phyloP scores from a whole-genome alignment of 2,888 invertebrate genomes.

The Sarcophaga subvicina region DNA sequence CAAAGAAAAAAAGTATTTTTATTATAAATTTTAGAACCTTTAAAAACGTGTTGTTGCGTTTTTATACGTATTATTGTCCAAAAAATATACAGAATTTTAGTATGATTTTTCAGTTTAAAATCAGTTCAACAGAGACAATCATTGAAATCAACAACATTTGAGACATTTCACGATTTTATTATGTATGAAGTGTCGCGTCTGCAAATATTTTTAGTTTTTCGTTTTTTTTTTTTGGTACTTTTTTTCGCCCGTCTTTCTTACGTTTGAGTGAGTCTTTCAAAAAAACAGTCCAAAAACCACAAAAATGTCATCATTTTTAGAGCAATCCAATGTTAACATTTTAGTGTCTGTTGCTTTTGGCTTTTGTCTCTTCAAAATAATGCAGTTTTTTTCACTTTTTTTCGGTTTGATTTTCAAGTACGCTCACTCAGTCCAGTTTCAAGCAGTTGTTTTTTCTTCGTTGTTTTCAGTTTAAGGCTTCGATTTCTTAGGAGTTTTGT shows the following conservation, averaged over 20 bases:
- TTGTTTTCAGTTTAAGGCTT: slow-evolving; percentile 46
- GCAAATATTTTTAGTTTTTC: slow-evolving; percentile 66
- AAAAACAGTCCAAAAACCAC: slow-evolving; percentile 59
- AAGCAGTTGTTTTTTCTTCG: slow-evolving; percentile 34
- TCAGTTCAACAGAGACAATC: slow-evolving; percentile 30
- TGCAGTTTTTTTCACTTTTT: slow-evolving; percentile 29
- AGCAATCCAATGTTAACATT: slow-evolving; percentile 60
- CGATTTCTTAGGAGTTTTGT: slow-evolving; percentile 45
- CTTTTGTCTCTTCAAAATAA: background rate
- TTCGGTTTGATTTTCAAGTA: slow-evolving; percentile 56
- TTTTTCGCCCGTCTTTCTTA: slow-evolving; percentile 5
- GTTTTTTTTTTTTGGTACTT: slow-evolving; percentile 29
- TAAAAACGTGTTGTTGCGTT: slow-evolving; percentile 66
- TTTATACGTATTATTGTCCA: slow-evolving; percentile 59
- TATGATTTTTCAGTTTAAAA: background rate
- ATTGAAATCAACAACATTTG: slow-evolving; percentile 69
- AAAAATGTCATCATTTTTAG: slow-evolving; percentile 70
- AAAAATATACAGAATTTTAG: background rate
- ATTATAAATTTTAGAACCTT: slow-evolving; percentile 70
- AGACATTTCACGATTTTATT: slow-evolving; percentile 72
- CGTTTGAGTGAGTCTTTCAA: slow-evolving; percentile 49
- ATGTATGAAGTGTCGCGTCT: slow-evolving; percentile 72
- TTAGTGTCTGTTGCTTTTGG: slow-evolving; percentile 25
- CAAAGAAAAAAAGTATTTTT: slow-evolving; percentile 56
- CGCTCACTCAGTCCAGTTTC: slow-evolving; percentile 46